Evolutionary conservation across 64 coral and sea anemone species (phyloP).

Genomic region (Catalaphyllia jardinei): DNA sequence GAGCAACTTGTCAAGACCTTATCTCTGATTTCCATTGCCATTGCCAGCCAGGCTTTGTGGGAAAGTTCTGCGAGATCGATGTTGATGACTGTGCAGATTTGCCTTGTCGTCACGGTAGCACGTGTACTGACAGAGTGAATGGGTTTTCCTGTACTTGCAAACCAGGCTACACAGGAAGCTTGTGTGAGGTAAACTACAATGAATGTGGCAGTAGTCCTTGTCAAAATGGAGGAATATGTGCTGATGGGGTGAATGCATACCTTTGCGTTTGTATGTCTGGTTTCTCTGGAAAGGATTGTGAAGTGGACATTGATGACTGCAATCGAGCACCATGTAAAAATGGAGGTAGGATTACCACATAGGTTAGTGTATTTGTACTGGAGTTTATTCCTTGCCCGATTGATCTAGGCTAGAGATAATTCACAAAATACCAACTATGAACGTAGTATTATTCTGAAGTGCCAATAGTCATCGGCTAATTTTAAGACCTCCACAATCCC

Average conservation of each 20-base stretch:
- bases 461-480: too few relatives aligned
- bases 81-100: constrained; percentile 73
- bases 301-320: constrained; percentile 80
- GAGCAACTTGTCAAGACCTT: constrained; percentile 71
- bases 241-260: constrained; percentile 77
- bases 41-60: constrained; percentile 70
- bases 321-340: constrained; percentile 63
- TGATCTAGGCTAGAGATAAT: not conserved
- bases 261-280: constrained; percentile 83
- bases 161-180: constrained; percentile 64
- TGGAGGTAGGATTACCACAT: constrained; percentile 53
- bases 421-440: too few relatives aligned
- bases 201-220: constrained; percentile 80
- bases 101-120: constrained; percentile 80
- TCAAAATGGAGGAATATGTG: constrained; percentile 85
- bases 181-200: constrained; percentile 81
- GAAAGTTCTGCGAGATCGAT: constrained; percentile 60
- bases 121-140: constrained; percentile 70
- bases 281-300: constrained; percentile 72
- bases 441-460: too few relatives aligned
- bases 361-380: not conserved
- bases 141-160: constrained; percentile 65
- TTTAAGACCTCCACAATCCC: too few relatives aligned
- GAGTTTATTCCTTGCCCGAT: not conserved
- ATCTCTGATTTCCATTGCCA: constrained; percentile 71